These are phyloP conservation scores for Novumbra hubbsi DNA, from an alignment of 2,797 vertebrate genomes.

Conservation along the genomic window DNA sequence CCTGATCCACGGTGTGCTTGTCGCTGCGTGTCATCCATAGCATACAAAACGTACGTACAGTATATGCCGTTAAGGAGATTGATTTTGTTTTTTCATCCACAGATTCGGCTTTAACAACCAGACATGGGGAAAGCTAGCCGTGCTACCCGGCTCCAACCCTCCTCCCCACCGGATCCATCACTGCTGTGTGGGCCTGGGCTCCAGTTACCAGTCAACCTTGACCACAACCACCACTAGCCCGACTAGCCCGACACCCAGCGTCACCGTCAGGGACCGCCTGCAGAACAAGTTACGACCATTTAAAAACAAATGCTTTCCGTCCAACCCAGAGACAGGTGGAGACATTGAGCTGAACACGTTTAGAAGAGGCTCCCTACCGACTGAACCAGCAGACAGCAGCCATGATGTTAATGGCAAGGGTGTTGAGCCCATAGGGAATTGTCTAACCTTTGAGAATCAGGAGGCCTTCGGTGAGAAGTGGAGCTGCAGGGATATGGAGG, in stretches of 20 bases:
- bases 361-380: slow-evolving; percentile 12
- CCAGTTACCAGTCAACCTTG: slow-evolving; percentile 56
- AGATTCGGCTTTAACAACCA: slow-evolving; percentile 72
- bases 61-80: neutral
- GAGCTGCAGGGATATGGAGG: slow-evolving; percentile 18
- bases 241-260: neutral
- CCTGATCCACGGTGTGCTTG: neutral
- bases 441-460: slow-evolving; percentile 70
- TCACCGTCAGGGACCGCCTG: slow-evolving; percentile 25
- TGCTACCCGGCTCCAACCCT: slow-evolving; percentile 46
- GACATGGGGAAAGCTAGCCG: slow-evolving; percentile 72
- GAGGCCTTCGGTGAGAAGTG: slow-evolving; percentile 47
- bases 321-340: slow-evolving; percentile 43
- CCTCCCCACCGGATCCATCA: slow-evolving; percentile 77
- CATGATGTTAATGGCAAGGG: slow-evolving; percentile 10
- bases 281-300: slow-evolving; percentile 44
- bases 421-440: slow-evolving; percentile 22
- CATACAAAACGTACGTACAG: neutral
- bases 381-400: neutral
- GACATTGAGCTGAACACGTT: slow-evolving; percentile 83
- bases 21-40: neutral
- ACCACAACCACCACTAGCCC: neutral
- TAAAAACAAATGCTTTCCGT: slow-evolving; percentile 69
- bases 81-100: neutral
- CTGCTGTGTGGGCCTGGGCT: slow-evolving; percentile 74